phyloP scores from a whole-genome alignment of 2,888 invertebrate genomes.

The Beris chalybata region DNA sequence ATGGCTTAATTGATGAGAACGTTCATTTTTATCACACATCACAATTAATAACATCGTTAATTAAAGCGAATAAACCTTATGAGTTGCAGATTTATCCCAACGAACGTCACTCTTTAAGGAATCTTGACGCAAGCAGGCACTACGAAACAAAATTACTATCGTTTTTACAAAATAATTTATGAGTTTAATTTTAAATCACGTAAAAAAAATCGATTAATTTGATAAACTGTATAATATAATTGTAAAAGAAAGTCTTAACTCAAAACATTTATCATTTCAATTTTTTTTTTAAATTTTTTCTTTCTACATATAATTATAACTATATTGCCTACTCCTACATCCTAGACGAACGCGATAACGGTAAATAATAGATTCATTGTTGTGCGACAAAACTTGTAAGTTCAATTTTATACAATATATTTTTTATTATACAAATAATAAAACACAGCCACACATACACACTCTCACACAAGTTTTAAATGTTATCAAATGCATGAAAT shows the following conservation, averaged over 20 bases:
- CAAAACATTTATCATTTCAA: not conserved
- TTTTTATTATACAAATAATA: too few relatives aligned
- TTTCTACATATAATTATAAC: too few relatives aligned
- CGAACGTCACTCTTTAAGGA: slow-evolving; percentile 93
- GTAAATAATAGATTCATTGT: too few relatives aligned
- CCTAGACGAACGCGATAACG: too few relatives aligned
- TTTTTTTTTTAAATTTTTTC: too few relatives aligned
- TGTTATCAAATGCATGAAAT: too few relatives aligned
- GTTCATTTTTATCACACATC: slow-evolving; percentile 98
- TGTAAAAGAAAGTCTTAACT: slow-evolving; percentile 6
- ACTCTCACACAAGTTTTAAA: too few relatives aligned
- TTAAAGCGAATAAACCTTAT: slow-evolving; percentile 95
- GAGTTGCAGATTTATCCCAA: slow-evolving; percentile 93
- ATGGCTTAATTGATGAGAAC: slow-evolving; percentile 97
- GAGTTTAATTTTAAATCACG: slow-evolving; percentile 44
- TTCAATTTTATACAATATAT: too few relatives aligned
- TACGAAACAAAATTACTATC: slow-evolving; percentile 93
- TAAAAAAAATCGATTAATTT: not conserved
- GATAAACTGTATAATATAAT: not conserved
- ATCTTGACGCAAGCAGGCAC: slow-evolving; percentile 92
- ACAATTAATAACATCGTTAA: slow-evolving; percentile 83
- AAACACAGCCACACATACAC: too few relatives aligned
- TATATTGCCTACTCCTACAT: too few relatives aligned
- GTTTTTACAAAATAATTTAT: slow-evolving; percentile 83
- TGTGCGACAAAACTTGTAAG: too few relatives aligned